phyloP scores from a whole-genome alignment of 2,797 vertebrate species.

The Sebastes oblongus region DNA sequence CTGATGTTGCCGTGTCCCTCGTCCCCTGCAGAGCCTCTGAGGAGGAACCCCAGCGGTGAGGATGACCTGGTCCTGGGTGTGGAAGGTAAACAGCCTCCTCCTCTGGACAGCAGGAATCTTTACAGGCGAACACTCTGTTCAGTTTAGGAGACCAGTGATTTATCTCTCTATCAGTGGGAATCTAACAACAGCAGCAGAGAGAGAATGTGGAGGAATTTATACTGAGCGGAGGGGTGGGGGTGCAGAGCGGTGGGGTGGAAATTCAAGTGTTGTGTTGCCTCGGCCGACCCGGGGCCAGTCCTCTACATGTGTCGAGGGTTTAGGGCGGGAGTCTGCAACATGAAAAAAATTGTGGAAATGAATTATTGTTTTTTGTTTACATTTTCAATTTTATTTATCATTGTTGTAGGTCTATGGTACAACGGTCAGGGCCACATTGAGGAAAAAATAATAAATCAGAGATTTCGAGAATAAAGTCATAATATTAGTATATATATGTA shows the following conservation, averaged over 20 bases:
- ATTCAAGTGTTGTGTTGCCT: neutral
- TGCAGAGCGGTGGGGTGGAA: neutral
- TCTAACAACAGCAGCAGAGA: neutral
- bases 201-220: neutral
- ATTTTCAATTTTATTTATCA: no score
- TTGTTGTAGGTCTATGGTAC: no score
- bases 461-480: no score
- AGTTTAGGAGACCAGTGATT: neutral
- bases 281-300: neutral
- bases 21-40: slow-evolving; percentile 49
- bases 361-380: no score
- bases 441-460: no score
- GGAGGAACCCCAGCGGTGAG: slow-evolving; percentile 54
- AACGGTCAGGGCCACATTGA: no score
- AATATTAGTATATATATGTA: no score
- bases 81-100: slow-evolving; percentile 69
- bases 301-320: neutral
- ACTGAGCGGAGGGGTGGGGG: neutral
- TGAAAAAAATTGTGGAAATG: no score
- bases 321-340: no score
- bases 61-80: slow-evolving; percentile 73
- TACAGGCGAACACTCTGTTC: neutral
- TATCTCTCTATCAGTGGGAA: neutral
- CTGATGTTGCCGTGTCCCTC: slow-evolving; percentile 12
- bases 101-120: neutral